Percentiles rank a stretch among this genome's conserved stretches.
Conservation (phyloP, 2,113 vertebrate genomes). For the Catagonus wagneri region DNA sequence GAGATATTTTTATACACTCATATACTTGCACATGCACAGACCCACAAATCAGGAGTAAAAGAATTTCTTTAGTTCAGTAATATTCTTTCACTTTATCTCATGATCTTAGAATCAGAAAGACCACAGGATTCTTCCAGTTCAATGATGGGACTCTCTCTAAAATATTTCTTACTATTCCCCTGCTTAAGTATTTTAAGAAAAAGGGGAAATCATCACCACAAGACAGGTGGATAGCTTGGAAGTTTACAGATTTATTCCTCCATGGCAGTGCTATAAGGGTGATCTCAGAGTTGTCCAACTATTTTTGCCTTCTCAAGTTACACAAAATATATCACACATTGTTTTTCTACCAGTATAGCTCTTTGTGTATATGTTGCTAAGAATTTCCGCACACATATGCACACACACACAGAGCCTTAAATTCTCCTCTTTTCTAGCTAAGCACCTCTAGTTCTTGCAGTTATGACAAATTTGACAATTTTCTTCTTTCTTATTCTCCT, state of each 20-base stretch:
- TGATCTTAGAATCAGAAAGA: neutral
- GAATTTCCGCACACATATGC: neutral
- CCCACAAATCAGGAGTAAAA: neutral
- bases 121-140: neutral
- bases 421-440: neutral
- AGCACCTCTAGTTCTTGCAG: neutral
- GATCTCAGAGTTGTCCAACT: neutral
- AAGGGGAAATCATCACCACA: neutral
- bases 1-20: neutral
- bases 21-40: neutral
- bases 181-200: neutral
- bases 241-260: neutral
- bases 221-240: neutral
- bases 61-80: neutral
- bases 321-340: neutral
- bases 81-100: neutral
- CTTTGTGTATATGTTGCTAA: neutral
- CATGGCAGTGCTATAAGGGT: neutral
- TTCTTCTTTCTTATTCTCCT: neutral
- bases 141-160: neutral
- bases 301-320: slow-evolving; percentile 6
- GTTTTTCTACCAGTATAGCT: neutral
- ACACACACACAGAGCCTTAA: too few species aligned
- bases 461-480: neutral
- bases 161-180: neutral